Conservation (phyloP, 2,797 vertebrate species). For the Enteromius treurensis region DNA sequence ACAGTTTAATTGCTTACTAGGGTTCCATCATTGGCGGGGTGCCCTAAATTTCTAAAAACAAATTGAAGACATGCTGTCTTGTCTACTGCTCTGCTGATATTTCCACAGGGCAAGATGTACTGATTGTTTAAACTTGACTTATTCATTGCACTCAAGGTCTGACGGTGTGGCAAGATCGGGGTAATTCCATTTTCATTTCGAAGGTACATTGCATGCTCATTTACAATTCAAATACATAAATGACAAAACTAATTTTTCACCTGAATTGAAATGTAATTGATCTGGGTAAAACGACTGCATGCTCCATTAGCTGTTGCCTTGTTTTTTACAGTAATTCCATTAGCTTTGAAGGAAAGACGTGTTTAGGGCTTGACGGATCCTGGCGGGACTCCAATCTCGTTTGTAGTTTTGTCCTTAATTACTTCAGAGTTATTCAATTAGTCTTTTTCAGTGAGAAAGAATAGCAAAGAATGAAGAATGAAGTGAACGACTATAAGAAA, state of each 20-base stretch:
- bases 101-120: not conserved
- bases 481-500: not conserved
- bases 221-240: not conserved
- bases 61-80: not conserved
- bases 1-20: constrained; percentile 18
- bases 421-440: constrained; percentile 42
- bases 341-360: constrained; percentile 41
- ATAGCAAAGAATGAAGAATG: not conserved
- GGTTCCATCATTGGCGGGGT: not conserved
- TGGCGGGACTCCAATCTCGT: constrained; percentile 50
- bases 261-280: not conserved
- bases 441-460: constrained; percentile 20
- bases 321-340: constrained; percentile 52
- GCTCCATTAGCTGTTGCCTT: constrained; percentile 25
- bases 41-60: not conserved
- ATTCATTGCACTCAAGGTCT: not conserved
- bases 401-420: constrained; percentile 49
- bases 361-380: constrained; percentile 39
- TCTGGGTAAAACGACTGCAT: not conserved
- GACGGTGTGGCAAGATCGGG: not conserved
- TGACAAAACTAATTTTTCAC: not conserved
- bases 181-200: not conserved
- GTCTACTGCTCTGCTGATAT: not conserved
- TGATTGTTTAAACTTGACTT: not conserved
- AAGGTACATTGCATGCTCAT: not conserved